Base-by-base conservation (phyloP, 2,797 vertebrate species). In the Danio albolineatus region DNA sequence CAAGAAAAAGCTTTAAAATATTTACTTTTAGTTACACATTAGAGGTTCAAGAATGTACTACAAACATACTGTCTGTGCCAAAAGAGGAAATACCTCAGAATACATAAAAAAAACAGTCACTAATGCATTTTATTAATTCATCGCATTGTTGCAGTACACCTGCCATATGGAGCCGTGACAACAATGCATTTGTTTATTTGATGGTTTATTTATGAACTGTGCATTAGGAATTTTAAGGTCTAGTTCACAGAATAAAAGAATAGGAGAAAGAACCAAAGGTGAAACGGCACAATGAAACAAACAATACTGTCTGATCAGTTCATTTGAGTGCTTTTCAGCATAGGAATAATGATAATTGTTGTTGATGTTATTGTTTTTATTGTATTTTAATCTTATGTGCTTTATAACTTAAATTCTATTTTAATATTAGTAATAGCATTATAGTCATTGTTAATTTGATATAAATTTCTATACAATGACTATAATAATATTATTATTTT, bases 1-100 rank as follows among this genome's bases (percentile, higher is more conserved):
- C 77, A 82, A 21, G 84, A 83, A 17, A 73, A 41, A 69, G 17
- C 19, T 41, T 54, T 41, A 13, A 57, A 16, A 80, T 72, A 28
- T 60, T 49, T 60, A 60, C 54, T 71, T n/a, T 0, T 38, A 71
- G 38, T 54, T 28, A 28, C 56, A 78, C 12, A 21, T 49, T 28
- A 59, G 43, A 49, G n/a, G 13, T 7, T 49, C 44, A 59, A 4
- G 1, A 54, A 44, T 46, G 16, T 13, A 17, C 51, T 1, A 14
- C 0, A 66, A 57, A 56, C 39, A 17, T 5, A 67, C 77, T 48
- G 54, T 21, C 6, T 7, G 5, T 60, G 43, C 48, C 73, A 53
- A 76, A 75, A n/a, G 7, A 75, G 1, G 28, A 48, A 78, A 39
- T 1, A 44, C 2, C 39, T 44, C 9, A 6, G 4, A 56, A 17